A percentile compares a stretch with the other conserved stretches of the same genome.
Conservation (phyloP, 2,113 vertebrate species). For the Fukomys damarensis region DNA sequence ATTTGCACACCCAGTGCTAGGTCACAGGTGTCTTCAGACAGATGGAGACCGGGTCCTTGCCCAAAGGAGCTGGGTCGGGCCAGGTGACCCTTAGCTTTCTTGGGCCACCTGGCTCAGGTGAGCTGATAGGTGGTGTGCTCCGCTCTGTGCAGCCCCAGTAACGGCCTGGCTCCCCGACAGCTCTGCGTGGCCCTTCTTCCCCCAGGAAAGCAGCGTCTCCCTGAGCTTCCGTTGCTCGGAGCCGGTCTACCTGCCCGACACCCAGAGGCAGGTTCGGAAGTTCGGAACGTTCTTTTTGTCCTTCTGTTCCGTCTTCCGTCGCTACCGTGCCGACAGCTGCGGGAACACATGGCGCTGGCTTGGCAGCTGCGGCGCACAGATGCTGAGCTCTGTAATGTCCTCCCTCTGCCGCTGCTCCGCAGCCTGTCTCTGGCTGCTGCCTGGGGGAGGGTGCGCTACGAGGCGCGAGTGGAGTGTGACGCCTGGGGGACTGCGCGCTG, state of each 20-base stretch:
- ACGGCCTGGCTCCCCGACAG: not conserved
- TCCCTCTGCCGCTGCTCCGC: conserved; percentile 79
- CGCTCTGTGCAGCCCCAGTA: not conserved
- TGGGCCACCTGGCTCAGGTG: not conserved
- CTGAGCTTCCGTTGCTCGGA: conserved; percentile 61
- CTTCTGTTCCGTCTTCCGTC: conserved; percentile 86
- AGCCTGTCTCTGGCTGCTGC: conserved; percentile 85
- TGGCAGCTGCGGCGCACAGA: conserved; percentile 91
- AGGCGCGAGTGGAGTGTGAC: conserved; percentile 79
- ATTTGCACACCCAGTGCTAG: not conserved
- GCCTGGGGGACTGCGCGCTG: conserved; percentile 75
- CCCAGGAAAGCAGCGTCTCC: conserved; percentile 59
- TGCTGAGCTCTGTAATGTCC: conserved; percentile 86
- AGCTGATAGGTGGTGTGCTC: not conserved
- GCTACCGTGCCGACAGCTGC: conserved; percentile 88
- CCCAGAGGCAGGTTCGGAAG: conserved; percentile 77
- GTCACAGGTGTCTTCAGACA: not conserved
- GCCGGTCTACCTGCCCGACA: conserved; percentile 84
- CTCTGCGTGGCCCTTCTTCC: conserved; percentile 62
- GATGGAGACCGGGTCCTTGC: not conserved
- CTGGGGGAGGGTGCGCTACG: conserved; percentile 77
- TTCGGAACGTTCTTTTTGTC: conserved; percentile 84
- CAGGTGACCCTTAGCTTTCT: not conserved
- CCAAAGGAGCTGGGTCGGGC: not conserved
- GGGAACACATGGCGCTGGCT: conserved; percentile 89